Base-by-base conservation (phyloP, 1,140 invertebrate species). In the Acromyrmex echinatior region DNA sequence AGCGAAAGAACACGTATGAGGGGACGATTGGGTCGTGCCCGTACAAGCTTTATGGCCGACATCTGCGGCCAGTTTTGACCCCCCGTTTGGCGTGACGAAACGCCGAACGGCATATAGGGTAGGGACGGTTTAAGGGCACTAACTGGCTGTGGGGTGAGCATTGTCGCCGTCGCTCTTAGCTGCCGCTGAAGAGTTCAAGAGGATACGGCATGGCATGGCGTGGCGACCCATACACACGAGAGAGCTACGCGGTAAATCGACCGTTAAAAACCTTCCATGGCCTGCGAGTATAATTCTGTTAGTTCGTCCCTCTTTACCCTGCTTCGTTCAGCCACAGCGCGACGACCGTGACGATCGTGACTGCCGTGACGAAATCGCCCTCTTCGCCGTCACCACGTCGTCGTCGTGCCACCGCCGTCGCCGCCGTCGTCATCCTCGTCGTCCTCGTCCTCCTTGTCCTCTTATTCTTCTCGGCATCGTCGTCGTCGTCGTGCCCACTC, bases 1-100 rank as follows among this genome's bases (percentile, higher is more conserved):
- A 70, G 62, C 51, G 80, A 85, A 70, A 65, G 87, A 79, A 84
- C 63, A 56, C 4, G 58, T 28, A 68, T 6, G 65, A 81, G 53
- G 51, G 81, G 70, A 62, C 45, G 51, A 76, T 90, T 78, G 84
- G 78, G 56, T 92, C 71, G 78, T 79, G 74, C 62, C 51, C 78
- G 78, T 86, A 73, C 85, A 65, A 89, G 89, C 86, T 94, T 94
- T 95, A 95, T 93, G 88, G 91, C 86, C 92, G 93, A 94, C 95
- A 95, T 95, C 95, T 95, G 95, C 93, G 94, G 95, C 91, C 93
- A 94, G 94, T 94, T 94, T 93, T 93, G 94, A 94, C 94, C 93
- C 93, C 93, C 94, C 65, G 56, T 84, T 68, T 79, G 87, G 93
- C 91, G 93, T 94, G 94, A 95, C 94, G 94, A 94, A 94, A 94